Evolutionary conservation across 2,113 vertebrate species (phyloP).

Genomic region (Ibidorhyncha struthersii): DNA sequence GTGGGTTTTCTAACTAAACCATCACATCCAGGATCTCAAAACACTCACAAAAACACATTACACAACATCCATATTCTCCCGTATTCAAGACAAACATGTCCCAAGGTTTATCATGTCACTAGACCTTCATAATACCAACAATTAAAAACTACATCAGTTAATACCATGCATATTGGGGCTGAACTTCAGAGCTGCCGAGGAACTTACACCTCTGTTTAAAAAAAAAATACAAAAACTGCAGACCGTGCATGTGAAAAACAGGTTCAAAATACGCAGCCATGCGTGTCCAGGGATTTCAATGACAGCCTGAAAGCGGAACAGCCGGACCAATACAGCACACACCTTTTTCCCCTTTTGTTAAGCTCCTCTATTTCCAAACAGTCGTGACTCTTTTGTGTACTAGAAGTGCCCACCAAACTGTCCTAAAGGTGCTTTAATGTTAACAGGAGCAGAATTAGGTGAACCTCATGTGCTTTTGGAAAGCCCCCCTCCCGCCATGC

Average conservation of each 20-base stretch:
- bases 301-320: not conserved
- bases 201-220: not conserved
- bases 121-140: not conserved
- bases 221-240: not conserved
- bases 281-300: not conserved
- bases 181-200: not conserved
- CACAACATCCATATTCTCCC: not conserved
- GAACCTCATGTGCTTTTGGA: not conserved
- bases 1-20: not conserved
- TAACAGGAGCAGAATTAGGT: not conserved
- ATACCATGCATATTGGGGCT: fast-evolving
- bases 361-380: not conserved
- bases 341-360: not conserved
- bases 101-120: not conserved
- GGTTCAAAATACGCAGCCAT: not conserved
- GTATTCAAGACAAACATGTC: not conserved
- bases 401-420: fast-evolving
- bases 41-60: not conserved
- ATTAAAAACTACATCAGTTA: not conserved
- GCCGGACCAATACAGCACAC: not conserved
- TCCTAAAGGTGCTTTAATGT: not conserved
- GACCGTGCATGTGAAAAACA: fast-evolving
- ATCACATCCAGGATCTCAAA: not conserved
- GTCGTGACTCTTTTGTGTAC: no score
- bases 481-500: not conserved